These are phyloP conservation scores for Burhinus bistriatus DNA, from an alignment of 2,113 vertebrate genomes.

Conservation along the genomic window DNA sequence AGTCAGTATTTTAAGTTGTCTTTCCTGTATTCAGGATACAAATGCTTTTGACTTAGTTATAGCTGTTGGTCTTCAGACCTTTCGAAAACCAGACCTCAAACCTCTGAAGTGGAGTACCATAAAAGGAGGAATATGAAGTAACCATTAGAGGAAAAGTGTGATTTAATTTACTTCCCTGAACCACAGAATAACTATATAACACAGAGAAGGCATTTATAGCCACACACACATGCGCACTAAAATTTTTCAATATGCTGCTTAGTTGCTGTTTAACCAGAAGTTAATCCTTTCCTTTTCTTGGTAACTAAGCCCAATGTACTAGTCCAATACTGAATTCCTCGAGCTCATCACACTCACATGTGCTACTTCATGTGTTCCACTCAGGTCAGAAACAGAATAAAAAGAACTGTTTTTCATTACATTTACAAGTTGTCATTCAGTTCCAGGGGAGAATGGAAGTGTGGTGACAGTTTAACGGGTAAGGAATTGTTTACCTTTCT, in stretches of 20 bases:
- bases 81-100: not conserved
- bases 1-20: not conserved
- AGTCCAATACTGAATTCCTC: not conserved
- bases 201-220: not conserved
- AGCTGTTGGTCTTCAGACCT: not conserved
- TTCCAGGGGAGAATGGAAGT: not conserved
- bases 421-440: not conserved
- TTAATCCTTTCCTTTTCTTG: not conserved
- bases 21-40: not conserved
- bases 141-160: not conserved
- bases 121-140: not conserved
- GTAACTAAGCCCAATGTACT: not conserved
- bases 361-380: not conserved
- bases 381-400: not conserved
- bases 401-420: not conserved
- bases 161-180: not conserved
- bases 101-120: not conserved
- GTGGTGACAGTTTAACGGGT: not conserved
- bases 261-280: not conserved
- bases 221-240: too few species aligned
- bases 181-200: not conserved
- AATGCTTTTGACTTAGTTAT: not conserved
- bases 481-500: not conserved
- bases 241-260: not conserved
- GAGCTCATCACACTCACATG: not conserved